These are phyloP conservation scores for Littorina saxatilis DNA, from an alignment of 1,140 invertebrate genomes.

Conservation along the genomic window DNA sequence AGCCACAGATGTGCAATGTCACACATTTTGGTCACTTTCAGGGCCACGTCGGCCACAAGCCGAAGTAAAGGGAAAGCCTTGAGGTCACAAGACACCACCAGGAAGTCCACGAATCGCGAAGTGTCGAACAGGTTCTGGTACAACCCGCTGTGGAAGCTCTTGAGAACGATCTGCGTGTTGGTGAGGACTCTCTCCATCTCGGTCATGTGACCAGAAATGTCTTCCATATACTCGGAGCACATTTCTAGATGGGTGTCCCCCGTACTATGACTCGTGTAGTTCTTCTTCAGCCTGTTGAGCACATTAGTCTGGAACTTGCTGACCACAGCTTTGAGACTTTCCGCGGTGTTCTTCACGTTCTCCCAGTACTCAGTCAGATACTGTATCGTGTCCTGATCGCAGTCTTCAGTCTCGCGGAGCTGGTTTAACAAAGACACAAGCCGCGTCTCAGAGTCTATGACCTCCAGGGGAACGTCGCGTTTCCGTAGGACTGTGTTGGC, in stretches of 20 bases:
- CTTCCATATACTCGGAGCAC: slow-evolving; percentile 63
- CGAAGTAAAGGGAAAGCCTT: slow-evolving; percentile 72
- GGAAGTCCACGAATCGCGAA: slow-evolving; percentile 60
- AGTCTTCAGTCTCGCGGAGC: slow-evolving; percentile 52
- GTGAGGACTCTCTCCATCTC: slow-evolving; percentile 57
- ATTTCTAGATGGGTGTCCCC: slow-evolving; percentile 63
- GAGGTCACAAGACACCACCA: slow-evolving; percentile 67
- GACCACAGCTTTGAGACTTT: slow-evolving; percentile 53
- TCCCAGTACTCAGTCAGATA: slow-evolving; percentile 70
- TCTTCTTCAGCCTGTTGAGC: slow-evolving; percentile 62
- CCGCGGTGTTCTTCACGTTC: slow-evolving; percentile 61
- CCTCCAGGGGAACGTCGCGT: slow-evolving; percentile 61
- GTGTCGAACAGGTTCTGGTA: slow-evolving; percentile 66
- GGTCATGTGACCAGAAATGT: slow-evolving; percentile 60
- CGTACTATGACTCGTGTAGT: slow-evolving; percentile 66
- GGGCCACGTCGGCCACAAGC: slow-evolving; percentile 65
- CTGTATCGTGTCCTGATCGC: slow-evolving; percentile 55
- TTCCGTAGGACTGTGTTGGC: slow-evolving; percentile 66
- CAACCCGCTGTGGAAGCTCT: slow-evolving; percentile 61
- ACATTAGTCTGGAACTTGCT: slow-evolving; percentile 65
- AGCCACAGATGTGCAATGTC: slow-evolving; percentile 66
- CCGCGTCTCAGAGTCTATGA: slow-evolving; percentile 65
- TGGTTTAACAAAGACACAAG: slow-evolving; percentile 66
- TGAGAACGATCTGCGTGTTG: slow-evolving; percentile 59
- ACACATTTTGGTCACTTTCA: slow-evolving; percentile 62